Evolutionary conservation across 2,888 invertebrate genomes (phyloP).

Genomic region (Pandemis cinnamomeana): DNA sequence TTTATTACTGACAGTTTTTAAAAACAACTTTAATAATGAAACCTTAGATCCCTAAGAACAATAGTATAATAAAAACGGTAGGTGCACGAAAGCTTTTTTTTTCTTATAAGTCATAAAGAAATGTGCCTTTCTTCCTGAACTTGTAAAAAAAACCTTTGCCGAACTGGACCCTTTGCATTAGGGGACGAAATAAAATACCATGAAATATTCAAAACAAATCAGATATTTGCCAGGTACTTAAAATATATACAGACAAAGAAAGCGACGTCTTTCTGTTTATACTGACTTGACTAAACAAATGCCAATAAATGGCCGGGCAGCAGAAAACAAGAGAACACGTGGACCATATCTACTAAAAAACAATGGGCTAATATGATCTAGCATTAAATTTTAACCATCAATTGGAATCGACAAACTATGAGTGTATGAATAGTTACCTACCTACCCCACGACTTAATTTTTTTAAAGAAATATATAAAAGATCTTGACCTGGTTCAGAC

Average conservation of each 20-base stretch:
- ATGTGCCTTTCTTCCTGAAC: not conserved
- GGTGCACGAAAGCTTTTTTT: not conserved
- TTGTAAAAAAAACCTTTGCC: not conserved
- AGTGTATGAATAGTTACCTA: constrained; percentile 47
- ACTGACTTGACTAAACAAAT: not conserved
- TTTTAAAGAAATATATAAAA: constrained; percentile 72
- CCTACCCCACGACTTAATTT: constrained; percentile 58
- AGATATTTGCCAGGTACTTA: not conserved
- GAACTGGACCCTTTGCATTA: not conserved
- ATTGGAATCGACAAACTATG: not conserved
- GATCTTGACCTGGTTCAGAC: constrained; percentile 80
- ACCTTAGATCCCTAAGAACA: too few relatives aligned
- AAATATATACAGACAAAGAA: not conserved
- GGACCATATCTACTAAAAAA: not conserved
- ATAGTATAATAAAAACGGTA: not conserved
- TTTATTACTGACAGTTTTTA: too few relatives aligned
- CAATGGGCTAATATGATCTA: not conserved
- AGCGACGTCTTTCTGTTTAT: not conserved
- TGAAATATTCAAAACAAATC: not conserved
- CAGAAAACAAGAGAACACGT: not conserved
- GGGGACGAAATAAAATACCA: not conserved
- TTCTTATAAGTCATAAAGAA: not conserved
- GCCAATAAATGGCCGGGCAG: not conserved
- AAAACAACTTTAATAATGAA: too few relatives aligned
- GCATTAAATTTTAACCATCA: not conserved